phyloP scores from a whole-genome alignment of 2,113 vertebrate genomes.

The Hemichromis elongatus region DNA sequence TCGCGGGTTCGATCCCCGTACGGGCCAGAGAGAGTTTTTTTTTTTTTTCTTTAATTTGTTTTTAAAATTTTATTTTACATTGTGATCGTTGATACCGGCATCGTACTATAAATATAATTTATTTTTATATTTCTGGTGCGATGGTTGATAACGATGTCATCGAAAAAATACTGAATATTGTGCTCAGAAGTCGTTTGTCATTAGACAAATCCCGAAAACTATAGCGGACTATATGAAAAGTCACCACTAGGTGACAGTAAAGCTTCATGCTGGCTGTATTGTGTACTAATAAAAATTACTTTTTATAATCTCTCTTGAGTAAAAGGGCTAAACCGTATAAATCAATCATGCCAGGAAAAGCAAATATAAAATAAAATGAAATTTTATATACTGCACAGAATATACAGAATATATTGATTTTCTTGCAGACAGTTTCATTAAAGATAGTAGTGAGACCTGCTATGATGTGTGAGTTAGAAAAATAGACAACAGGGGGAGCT shows the following conservation, averaged over 20 bases:
- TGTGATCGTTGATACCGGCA: background rate
- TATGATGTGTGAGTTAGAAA: background rate
- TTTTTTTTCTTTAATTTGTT: no score
- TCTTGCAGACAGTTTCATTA: background rate
- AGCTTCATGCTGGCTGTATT: background rate
- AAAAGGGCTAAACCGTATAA: background rate
- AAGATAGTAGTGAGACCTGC: background rate
- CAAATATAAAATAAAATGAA: background rate
- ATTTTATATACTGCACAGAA: background rate
- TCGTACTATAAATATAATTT: no score
- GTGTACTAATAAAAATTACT: background rate
- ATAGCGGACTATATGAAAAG: background rate
- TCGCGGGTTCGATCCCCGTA: constrained; percentile 74
- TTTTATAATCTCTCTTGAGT: background rate
- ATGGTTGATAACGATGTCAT: background rate
- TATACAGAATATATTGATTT: background rate
- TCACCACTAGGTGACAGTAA: constrained; percentile 18
- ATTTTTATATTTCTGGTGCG: background rate
- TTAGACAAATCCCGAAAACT: background rate
- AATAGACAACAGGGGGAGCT: background rate
- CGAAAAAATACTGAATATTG: background rate
- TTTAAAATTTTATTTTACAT: background rate
- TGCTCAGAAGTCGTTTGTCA: background rate
- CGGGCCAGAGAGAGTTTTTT: constrained; percentile 51
- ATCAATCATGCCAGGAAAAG: background rate